Evolutionary conservation across 2,888 invertebrate genomes (phyloP).

Genomic region (Drosophila recens): DNA sequence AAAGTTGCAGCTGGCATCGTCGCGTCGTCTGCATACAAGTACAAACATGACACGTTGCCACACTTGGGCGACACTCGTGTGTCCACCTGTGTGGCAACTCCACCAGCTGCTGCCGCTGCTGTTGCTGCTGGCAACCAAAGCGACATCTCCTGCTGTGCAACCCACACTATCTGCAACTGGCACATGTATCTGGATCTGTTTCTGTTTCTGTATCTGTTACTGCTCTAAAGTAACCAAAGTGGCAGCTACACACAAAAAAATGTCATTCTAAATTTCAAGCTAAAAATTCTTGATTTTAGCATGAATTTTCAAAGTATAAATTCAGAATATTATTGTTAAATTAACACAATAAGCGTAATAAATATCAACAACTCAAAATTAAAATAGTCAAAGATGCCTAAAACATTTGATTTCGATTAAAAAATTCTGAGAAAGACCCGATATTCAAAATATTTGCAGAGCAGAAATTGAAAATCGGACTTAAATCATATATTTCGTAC

Average conservation of each 20-base stretch:
- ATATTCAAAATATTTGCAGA: no score
- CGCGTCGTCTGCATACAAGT: constrained; percentile 47
- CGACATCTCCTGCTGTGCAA: constrained; percentile 32
- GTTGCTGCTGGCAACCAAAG: constrained; percentile 41
- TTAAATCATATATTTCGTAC: no score
- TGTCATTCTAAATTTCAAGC: no score
- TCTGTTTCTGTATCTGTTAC: constrained; percentile 18
- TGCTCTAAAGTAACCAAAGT: constrained; percentile 39
- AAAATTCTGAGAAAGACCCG: no score
- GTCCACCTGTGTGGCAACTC: constrained; percentile 57
- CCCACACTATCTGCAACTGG: constrained; percentile 8
- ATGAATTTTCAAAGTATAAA: no score
- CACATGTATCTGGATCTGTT: constrained; percentile 13
- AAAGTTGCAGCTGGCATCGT: constrained; percentile 40
- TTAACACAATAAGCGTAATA: no score
- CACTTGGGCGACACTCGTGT: constrained; percentile 64
- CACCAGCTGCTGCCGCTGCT: constrained; percentile 26
- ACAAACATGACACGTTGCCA: constrained; percentile 74
- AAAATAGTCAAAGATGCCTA: no score
- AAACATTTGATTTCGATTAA: no score
- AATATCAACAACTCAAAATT: no score
- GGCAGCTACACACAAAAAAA: constrained; percentile 20
- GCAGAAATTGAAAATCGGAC: no score
- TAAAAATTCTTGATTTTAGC: no score
- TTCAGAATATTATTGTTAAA: no score